Base-by-base conservation (phyloP, 2,797 vertebrate species). In the Acanthornis magna region DNA sequence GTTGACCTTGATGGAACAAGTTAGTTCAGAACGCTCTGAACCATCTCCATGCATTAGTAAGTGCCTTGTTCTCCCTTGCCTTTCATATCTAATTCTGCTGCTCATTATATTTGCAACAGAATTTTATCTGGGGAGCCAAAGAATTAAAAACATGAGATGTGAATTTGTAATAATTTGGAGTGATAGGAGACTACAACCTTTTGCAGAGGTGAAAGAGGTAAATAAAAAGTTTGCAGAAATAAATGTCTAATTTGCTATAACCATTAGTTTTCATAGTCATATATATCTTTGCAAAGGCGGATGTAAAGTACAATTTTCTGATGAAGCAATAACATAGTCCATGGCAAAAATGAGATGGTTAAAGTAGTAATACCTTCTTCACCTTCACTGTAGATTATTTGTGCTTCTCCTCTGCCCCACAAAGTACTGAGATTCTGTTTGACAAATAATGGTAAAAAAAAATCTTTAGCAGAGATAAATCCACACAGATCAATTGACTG, bases 381-480 rank as follows among this genome's bases (percentile, higher is more conserved):
- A 71, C 19, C 23, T 91, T 26, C 2, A 0, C 16, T 65, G 32
- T 23, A 48, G 43, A 23, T 9, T 61, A 18, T 42, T 78, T 68
- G 38, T 63, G 18, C 5, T 29, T 42, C 15, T 40, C 20, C 6
- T 23, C 40, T 60, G 26, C 16, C 7, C 6, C 22, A 1, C 32
- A 71, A 85, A 74, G 8, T 22, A 25, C 25, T 61, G n/a, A 30
- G 57, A 38, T 34, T 57, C 16, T 51, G 16, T 78, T 91, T 83
- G 57, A 58, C 40, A 91, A 96, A 89, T 83, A 80, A 74, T 2
- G 10, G 48, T 30, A 38, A 86, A 86, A 77, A 68, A 10, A 81
- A 91, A 91, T 47, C 76, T 88, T 80, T 78, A 88, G 25, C n/a
- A 74, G 72, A 75, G 58, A 88, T 36, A 91, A 89, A 95, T 61